Conservation (phyloP, 2,113 vertebrate genomes). For the Machaerirhynchus nigripectus region DNA sequence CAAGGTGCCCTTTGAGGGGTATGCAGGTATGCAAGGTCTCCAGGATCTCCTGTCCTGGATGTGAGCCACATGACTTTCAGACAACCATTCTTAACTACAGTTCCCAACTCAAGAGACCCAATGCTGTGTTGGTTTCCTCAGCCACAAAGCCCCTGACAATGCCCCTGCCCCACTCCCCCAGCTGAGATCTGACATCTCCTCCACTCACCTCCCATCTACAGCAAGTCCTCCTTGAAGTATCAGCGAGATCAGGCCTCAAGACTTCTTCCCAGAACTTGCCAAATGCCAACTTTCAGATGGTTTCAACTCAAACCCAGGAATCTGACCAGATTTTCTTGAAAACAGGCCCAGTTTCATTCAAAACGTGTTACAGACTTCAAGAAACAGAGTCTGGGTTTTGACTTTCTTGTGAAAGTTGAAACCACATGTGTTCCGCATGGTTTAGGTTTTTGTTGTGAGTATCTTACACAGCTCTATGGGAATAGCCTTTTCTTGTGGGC, state of each 20-base stretch:
- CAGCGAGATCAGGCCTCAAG: neutral
- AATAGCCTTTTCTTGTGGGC: constrained; percentile 57
- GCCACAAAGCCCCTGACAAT: neutral
- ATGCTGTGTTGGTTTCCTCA: neutral
- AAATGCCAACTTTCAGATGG: constrained; percentile 3
- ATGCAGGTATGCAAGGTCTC: neutral
- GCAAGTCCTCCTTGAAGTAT: neutral
- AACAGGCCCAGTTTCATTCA: neutral
- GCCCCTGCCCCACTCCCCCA: neutral
- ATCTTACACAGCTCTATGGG: constrained; percentile 47
- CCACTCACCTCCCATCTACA: neutral
- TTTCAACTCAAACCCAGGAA: constrained; percentile 6
- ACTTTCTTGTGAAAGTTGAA: constrained; percentile 59
- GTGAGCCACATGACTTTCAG: neutral
- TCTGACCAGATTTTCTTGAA: constrained; percentile 45
- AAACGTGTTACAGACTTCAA: constrained; percentile 37
- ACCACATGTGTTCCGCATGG: constrained; percentile 34
- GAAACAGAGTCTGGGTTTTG: constrained; percentile 41
- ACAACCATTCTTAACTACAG: neutral
- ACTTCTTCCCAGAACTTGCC: neutral
- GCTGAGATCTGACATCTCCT: neutral
- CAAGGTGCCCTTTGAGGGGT: neutral
- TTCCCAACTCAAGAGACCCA: neutral
- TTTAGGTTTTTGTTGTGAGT: constrained; percentile 50
- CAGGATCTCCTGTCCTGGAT: neutral